These are phyloP conservation scores for Leptobrachium ailaonicum DNA, from an alignment of 2,113 vertebrate genomes.

Conservation along the genomic window DNA sequence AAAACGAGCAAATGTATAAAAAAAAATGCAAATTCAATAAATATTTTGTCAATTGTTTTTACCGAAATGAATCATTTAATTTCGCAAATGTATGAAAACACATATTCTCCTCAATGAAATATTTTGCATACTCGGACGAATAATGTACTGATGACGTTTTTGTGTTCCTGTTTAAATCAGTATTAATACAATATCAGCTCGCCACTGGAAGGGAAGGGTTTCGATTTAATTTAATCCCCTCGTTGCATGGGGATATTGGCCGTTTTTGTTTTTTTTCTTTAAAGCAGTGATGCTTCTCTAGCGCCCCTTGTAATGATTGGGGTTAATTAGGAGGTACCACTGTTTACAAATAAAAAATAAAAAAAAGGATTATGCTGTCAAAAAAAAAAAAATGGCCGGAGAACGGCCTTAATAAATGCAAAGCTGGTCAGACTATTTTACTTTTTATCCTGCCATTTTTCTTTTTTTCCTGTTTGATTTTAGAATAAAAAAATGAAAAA, in stretches of 20 bases:
- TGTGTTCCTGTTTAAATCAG: conserved; percentile 23
- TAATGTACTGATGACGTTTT: neutral
- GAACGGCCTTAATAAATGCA: conserved; percentile 35
- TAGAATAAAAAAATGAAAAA: conserved; percentile 39
- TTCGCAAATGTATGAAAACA: neutral
- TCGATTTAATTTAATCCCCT: neutral
- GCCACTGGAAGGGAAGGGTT: conserved; percentile 35
- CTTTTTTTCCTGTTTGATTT: conserved; percentile 47
- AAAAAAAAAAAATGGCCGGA: conserved; percentile 17
- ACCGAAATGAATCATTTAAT: neutral
- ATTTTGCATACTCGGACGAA: neutral
- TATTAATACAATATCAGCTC: conserved; percentile 35
- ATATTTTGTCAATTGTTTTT: neutral
- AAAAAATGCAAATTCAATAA: neutral
- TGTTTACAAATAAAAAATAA: conserved; percentile 22
- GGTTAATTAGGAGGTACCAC: conserved; percentile 6
- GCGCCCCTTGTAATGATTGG: neutral
- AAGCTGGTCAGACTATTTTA: conserved; percentile 38
- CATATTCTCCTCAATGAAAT: neutral
- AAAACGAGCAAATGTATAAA: neutral
- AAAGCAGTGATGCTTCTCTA: conserved; percentile 18
- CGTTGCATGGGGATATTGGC: neutral
- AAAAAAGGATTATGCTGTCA: conserved; percentile 17
- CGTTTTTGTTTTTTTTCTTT: no score
- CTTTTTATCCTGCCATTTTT: conserved; percentile 46